Evolutionary conservation across 2,113 vertebrate genomes (phyloP).

Genomic region (Pyrgilauda ruficollis): DNA sequence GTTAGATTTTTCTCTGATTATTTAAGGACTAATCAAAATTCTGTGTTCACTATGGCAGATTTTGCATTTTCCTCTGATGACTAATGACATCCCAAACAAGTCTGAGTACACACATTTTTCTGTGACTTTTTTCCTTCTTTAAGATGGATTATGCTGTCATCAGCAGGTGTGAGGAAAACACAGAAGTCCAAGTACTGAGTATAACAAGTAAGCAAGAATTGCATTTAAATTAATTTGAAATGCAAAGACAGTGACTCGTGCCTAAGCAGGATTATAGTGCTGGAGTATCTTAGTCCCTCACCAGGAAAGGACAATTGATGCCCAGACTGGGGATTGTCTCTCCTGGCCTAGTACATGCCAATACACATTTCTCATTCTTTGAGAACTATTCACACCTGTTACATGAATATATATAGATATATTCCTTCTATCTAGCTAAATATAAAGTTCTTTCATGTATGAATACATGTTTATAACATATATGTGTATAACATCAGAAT

Average conservation of each 20-base stretch:
- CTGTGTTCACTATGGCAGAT: neutral
- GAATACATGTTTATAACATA: neutral
- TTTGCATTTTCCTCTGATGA: slow-evolving; percentile 22
- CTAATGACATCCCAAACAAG: slow-evolving; percentile 39
- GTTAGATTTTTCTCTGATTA: slow-evolving; percentile 2
- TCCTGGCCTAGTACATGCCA: neutral
- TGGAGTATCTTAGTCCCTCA: neutral
- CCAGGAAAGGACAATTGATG: neutral
- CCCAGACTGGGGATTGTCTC: neutral
- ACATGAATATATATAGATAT: neutral
- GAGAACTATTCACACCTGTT: neutral
- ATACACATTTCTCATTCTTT: neutral
- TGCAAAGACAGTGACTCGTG: neutral
- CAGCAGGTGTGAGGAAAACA: slow-evolving; percentile 31
- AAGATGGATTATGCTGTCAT: slow-evolving; percentile 34
- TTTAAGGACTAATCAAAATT: slow-evolving; percentile 51
- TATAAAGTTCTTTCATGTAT: neutral
- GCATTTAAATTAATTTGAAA: slow-evolving; percentile 46
- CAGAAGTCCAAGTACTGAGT: neutral
- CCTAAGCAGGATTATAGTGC: neutral
- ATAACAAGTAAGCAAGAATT: neutral
- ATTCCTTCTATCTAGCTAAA: neutral
- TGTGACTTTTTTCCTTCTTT: neutral
- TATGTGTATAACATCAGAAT: neutral
- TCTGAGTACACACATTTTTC: slow-evolving; percentile 1